Conservation (phyloP, 2,113 vertebrate species). For the Sphyrna mokarran region DNA sequence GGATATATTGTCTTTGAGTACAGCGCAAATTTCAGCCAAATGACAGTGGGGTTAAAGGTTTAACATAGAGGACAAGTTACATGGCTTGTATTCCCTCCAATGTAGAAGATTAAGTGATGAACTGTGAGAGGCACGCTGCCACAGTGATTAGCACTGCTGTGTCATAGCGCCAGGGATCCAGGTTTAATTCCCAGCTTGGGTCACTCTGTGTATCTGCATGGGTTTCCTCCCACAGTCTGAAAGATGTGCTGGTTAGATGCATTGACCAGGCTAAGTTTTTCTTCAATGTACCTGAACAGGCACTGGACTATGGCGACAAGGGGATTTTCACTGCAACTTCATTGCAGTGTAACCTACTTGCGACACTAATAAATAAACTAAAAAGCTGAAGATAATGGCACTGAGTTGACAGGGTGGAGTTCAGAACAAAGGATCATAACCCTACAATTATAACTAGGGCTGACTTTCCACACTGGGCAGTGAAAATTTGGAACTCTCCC, state of each 20-base stretch:
- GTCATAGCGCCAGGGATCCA: too few relatives aligned
- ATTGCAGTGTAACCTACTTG: too few relatives aligned
- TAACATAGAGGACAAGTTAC: neutral
- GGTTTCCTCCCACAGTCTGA: too few relatives aligned
- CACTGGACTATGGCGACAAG: too few relatives aligned
- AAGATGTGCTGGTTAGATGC: too few relatives aligned
- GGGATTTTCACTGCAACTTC: too few relatives aligned
- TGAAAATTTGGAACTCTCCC: neutral
- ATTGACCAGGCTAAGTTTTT: too few relatives aligned
- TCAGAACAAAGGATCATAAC: neutral
- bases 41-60: neutral
- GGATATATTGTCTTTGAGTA: neutral
- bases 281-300: too few relatives aligned
- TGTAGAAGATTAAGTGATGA: neutral
- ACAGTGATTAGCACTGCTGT: too few relatives aligned
- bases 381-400: neutral
- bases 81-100: neutral
- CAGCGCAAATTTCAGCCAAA: neutral
- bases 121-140: neutral
- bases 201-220: too few relatives aligned
- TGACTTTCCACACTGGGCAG: neutral
- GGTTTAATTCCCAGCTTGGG: too few relatives aligned
- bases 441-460: neutral
- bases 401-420: neutral
- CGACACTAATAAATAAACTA: too few relatives aligned